Percentiles rank a stretch among this genome's conserved stretches.
Conservation (phyloP, 2,888 invertebrate species). For the Cremastobaeus sp. region DNA sequence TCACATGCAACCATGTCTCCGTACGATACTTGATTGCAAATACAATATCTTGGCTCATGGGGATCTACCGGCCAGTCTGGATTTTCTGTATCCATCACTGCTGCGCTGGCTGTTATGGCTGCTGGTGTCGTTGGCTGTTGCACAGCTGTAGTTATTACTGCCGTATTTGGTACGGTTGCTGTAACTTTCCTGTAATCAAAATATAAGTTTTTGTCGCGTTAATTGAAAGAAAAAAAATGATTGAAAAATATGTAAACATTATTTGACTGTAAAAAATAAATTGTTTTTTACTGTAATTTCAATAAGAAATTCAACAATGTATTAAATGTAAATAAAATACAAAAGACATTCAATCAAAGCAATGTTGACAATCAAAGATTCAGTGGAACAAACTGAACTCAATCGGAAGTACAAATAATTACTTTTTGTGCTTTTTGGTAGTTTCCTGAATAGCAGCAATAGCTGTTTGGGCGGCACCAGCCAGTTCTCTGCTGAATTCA, state of each 20-base stretch:
- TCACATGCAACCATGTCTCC: conserved; percentile 99
- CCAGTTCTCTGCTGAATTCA: conserved; percentile 85
- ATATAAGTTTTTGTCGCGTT: no score
- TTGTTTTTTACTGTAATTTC: no score
- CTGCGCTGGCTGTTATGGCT: conserved; percentile 76
- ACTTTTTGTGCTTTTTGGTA: conserved; percentile 84
- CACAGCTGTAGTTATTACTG: conserved; percentile 71
- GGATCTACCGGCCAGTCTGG: conserved; percentile 96
- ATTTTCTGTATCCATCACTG: conserved; percentile 82
- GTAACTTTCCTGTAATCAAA: conserved; percentile 73
- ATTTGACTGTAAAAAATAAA: no score
- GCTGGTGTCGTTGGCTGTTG: conserved; percentile 78
- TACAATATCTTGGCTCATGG: conserved; percentile 96
- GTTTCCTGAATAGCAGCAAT: conserved; percentile 84
- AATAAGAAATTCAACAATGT: no score
- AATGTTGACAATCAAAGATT: background rate
- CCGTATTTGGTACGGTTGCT: conserved; percentile 72
- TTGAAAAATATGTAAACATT: no score
- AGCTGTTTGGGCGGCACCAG: conserved; percentile 86
- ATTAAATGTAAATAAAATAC: no score
- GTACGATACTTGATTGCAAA: conserved; percentile 98
- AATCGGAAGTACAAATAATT: conserved; percentile 38
- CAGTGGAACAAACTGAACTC: no score
- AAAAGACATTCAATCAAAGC: no score
- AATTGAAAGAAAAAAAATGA: no score